Evolutionary conservation across 2,888 invertebrate genomes (phyloP), one percentile per base, ranked within the genome.

Genomic region (Caradrina clavipalpis): DNA sequence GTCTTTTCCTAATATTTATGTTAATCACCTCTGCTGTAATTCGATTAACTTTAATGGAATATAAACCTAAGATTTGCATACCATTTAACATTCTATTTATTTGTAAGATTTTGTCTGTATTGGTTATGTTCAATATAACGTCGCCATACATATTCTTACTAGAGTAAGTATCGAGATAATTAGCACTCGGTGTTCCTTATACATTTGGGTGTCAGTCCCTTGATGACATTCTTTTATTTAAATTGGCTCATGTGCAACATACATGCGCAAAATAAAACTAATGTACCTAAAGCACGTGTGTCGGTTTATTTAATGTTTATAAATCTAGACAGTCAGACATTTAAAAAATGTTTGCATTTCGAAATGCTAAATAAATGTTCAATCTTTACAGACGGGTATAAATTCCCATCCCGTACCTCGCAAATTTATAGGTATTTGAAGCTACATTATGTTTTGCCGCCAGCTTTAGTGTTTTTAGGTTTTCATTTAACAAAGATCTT

Each of bases 121-220:
- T 76, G 83, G 85, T 85, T 86, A 64, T 84, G 85, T 88, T 78
- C 62, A 65, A 80, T 53, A 81, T 88, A 77, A 81, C 88, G 82
- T 73, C 69, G 86, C 82, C 84, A 50, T 69, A 79, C 13, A 84
- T 85, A 89, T 87, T 87, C 89, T 94, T 95, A 95, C 95, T 81
- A 95, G 76, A 95, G 68, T 26, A 91, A 91, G 79, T 64, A 92
- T 86, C 92, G 87, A 95, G 95, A 91, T 92, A 93, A 95, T 95
- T 95, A 95, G 91, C 95, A 95, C 91, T 88, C 87, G 71, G 78
- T 90, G 89, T 89, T 87, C 82, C 85, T 84, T 81, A 84, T 94
- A 90, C 88, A 90, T 90, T 84, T 81, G 87, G 88, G 90, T 95
- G 95, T 94, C 95, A 95, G 95, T 95, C 94, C 93, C 95, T 95